A percentile compares a stretch with the other conserved stretches of the same genome.
Conservation (phyloP, 1,140 invertebrate genomes). For the Diorhabda sublineata region DNA sequence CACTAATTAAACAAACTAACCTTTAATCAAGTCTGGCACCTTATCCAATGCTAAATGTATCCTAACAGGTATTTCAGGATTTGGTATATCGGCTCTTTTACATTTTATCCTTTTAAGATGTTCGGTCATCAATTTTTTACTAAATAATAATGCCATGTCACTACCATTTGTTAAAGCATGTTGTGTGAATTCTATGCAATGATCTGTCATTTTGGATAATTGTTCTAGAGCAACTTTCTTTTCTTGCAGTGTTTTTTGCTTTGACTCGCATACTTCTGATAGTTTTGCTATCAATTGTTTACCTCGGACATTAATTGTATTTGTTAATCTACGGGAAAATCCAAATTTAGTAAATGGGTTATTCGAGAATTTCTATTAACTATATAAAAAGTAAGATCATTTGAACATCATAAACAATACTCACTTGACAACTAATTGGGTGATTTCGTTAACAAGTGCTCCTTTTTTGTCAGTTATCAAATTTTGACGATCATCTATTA, state of each 20-base stretch:
- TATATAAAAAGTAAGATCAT: too few relatives aligned
- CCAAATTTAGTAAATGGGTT: background rate
- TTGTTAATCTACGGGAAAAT: slow-evolving; percentile 61
- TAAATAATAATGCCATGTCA: slow-evolving; percentile 78
- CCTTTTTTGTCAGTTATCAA: slow-evolving; percentile 80
- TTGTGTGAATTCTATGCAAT: slow-evolving; percentile 79
- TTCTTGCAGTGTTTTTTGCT: slow-evolving; percentile 75
- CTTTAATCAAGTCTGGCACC: slow-evolving; percentile 71
- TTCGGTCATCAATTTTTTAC: slow-evolving; percentile 70
- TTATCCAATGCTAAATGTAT: slow-evolving; percentile 73
- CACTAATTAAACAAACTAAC: slow-evolving; percentile 46
- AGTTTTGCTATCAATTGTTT: slow-evolving; percentile 74
- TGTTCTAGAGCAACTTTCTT: slow-evolving; percentile 77
- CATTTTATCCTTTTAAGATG: slow-evolving; percentile 77
- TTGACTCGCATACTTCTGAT: slow-evolving; percentile 77
- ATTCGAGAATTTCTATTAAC: too few relatives aligned
- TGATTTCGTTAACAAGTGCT: slow-evolving; percentile 77
- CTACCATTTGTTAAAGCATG: slow-evolving; percentile 72
- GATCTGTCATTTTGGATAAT: slow-evolving; percentile 76
- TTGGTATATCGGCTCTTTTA: slow-evolving; percentile 74
- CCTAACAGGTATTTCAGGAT: slow-evolving; percentile 77
- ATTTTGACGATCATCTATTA: slow-evolving; percentile 76
- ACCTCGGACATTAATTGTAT: slow-evolving; percentile 75
- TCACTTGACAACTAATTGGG: slow-evolving; percentile 78
- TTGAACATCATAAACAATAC: slow-evolving; percentile 35